These are phyloP conservation scores for Cyprinus carpio DNA, from an alignment of 2,113 vertebrate genomes.

Conservation along the genomic window DNA sequence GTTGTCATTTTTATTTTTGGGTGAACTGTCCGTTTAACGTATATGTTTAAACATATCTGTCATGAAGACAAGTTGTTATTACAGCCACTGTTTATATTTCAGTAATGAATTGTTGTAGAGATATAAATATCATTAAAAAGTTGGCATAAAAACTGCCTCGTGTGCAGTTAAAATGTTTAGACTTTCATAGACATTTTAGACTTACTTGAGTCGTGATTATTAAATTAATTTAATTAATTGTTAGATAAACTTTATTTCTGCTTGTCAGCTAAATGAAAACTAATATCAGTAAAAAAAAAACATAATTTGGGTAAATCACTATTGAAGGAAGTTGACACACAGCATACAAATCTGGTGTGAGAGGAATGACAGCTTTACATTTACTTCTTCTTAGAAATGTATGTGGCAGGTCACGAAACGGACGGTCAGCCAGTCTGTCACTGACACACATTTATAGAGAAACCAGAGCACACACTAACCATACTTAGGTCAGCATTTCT, in stretches of 20 bases:
- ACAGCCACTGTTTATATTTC: background rate
- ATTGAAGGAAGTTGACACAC: background rate
- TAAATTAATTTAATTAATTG: background rate
- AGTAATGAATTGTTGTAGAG: background rate
- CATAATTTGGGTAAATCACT: background rate
- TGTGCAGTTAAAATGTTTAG: background rate
- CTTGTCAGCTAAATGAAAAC: background rate
- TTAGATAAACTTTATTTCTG: background rate
- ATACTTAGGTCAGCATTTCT: constrained; percentile 2
- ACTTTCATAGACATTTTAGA: background rate
- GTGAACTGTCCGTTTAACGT: background rate
- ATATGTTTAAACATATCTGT: background rate
- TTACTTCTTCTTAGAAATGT: background rate
- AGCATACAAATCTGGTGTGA: background rate
- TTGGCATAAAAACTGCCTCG: background rate
- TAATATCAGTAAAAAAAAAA: background rate
- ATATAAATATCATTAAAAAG: background rate
- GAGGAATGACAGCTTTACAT: background rate
- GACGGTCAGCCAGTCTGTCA: constrained; percentile 12
- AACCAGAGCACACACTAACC: background rate
- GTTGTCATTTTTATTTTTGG: background rate
- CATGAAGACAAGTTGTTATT: background rate
- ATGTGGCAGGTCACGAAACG: background rate
- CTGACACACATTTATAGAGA: constrained; percentile 11
- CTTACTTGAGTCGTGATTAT: background rate